These are phyloP conservation scores for Lepilemur septentrionalis DNA, from an alignment of 2,797 vertebrate genomes.

Conservation along the genomic window DNA sequence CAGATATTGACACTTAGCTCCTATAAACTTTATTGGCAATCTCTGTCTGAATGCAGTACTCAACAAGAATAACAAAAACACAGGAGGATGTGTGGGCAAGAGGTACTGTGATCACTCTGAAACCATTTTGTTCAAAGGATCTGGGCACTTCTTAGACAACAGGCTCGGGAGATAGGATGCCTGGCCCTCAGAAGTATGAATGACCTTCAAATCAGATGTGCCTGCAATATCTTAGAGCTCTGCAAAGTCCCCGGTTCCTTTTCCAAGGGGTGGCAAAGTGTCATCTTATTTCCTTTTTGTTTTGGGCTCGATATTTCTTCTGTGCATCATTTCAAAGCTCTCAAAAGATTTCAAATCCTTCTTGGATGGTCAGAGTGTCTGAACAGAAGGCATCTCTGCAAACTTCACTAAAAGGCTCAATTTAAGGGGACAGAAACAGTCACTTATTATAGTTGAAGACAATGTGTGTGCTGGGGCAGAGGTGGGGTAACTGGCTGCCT, in stretches of 20 bases:
- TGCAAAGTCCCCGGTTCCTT: not conserved
- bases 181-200: not conserved
- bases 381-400: not conserved
- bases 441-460: not conserved
- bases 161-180: not conserved
- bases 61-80: constrained; percentile 98
- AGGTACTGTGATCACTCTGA: constrained; percentile 72
- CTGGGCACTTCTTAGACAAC: not conserved
- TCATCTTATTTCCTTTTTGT: not conserved
- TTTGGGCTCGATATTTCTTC: not conserved
- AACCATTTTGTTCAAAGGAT: constrained; percentile 63
- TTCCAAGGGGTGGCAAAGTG: not conserved
- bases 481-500: not conserved
- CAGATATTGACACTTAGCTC: constrained; percentile 99
- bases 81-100: constrained; percentile 85
- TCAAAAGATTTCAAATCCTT: not conserved
- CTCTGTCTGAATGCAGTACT: constrained; percentile 96
- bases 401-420: not conserved
- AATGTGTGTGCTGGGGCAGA: not conserved
- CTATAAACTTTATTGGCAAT: constrained; percentile 99
- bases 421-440: not conserved
- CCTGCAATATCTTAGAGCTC: not conserved
- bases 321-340: not conserved
- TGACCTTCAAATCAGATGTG: not conserved
- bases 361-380: not conserved